A percentile compares a stretch with the other conserved stretches of the same genome.
These are phyloP conservation scores for Agonum fuliginosum DNA, from an alignment of 2,888 invertebrate genomes.

Conservation along the genomic window DNA sequence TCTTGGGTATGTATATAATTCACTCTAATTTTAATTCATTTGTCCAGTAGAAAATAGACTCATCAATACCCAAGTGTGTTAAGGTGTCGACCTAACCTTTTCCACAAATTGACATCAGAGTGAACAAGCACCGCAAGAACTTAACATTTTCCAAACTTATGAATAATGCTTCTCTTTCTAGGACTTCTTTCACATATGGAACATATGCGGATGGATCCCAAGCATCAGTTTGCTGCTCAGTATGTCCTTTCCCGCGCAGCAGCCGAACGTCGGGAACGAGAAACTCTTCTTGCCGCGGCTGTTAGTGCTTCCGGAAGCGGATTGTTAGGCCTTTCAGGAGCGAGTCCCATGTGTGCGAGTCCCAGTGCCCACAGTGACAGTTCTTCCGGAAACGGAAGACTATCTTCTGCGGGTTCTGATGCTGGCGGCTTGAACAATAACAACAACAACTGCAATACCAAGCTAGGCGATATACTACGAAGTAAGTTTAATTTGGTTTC, in stretches of 20 bases:
- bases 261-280: constrained; percentile 91
- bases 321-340: constrained; percentile 76
- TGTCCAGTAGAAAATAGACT: constrained; percentile 24
- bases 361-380: constrained; percentile 92
- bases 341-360: constrained; percentile 84
- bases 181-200: constrained; percentile 96
- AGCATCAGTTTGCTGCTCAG: constrained; percentile 96
- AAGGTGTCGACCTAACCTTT: constrained; percentile 22
- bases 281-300: constrained; percentile 82
- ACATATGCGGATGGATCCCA: constrained; percentile 97
- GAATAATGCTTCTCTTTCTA: constrained; percentile 73
- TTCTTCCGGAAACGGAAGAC: constrained; percentile 86
- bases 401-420: constrained; percentile 88
- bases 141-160: constrained; percentile 23
- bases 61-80: constrained; percentile 36
- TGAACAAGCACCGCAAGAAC: constrained; percentile 41
- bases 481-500: constrained; percentile 67
- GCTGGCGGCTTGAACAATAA: constrained; percentile 83
- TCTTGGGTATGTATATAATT: constrained; percentile 51
- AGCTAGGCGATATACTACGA: constrained; percentile 73
- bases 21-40: constrained; percentile 36
- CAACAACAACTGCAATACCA: constrained; percentile 80
- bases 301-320: constrained; percentile 79
- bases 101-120: constrained; percentile 41
- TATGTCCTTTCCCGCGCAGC: constrained; percentile 93